Percentiles rank a stretch among this genome's conserved stretches.
Evolutionary conservation across 1,140 invertebrate genomes (phyloP).

Genomic region (Reticulitermes speratus): DNA sequence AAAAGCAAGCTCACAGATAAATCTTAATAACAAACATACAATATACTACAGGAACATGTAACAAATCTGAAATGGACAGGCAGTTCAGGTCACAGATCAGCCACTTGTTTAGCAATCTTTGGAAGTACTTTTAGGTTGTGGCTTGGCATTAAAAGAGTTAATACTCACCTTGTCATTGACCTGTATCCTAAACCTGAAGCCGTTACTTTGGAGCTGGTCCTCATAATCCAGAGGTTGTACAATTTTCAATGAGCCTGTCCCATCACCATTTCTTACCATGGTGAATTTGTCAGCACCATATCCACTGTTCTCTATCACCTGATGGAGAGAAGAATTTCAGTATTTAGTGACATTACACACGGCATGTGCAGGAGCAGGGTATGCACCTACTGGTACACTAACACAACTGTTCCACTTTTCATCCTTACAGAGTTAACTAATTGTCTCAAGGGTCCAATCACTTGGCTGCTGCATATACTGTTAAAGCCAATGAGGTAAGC

Average conservation of each 20-base stretch:
- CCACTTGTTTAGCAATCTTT: too few relatives aligned
- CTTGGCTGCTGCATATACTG: too few relatives aligned
- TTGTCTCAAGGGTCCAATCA: too few relatives aligned
- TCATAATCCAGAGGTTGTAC: slow-evolving; percentile 92
- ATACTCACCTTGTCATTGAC: slow-evolving; percentile 76
- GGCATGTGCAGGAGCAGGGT: not conserved
- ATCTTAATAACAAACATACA: not conserved
- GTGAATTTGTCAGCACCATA: slow-evolving; percentile 96
- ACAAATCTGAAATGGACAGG: too few relatives aligned
- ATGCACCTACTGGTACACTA: too few relatives aligned
- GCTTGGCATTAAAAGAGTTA: not conserved
- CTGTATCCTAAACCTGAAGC: slow-evolving; percentile 90
- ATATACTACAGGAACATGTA: not conserved
- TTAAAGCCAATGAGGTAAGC: too few relatives aligned
- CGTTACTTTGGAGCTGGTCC: slow-evolving; percentile 87
- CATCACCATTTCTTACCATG: slow-evolving; percentile 95
- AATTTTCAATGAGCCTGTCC: slow-evolving; percentile 91
- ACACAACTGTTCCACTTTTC: too few relatives aligned
- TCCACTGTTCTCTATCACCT: slow-evolving; percentile 87
- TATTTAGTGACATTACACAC: slow-evolving; percentile 27
- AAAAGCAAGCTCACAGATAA: too few relatives aligned
- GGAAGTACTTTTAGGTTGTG: not conserved
- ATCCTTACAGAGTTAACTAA: too few relatives aligned
- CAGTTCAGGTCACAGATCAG: too few relatives aligned
- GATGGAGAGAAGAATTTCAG: not conserved